A percentile compares a stretch with the other conserved stretches of the same genome.
Conservation (phyloP, 53 echinoderm and acorn worm species). For the Hippasteria phrygiana region DNA sequence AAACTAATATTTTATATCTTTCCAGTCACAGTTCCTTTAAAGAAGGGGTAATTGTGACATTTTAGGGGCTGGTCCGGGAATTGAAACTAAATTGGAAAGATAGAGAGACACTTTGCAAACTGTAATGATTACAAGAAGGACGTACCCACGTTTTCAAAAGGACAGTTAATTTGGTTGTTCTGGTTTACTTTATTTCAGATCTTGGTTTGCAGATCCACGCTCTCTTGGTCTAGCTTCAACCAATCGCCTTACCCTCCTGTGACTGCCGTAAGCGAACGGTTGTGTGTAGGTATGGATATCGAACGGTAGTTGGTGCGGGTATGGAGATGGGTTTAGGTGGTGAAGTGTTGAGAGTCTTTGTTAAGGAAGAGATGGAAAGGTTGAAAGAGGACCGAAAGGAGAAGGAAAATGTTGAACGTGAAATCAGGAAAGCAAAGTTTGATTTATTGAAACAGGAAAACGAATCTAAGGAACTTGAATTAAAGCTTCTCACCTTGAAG, state of each 20-base stretch:
- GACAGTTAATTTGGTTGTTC: background rate
- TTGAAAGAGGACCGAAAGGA: background rate
- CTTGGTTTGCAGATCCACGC: background rate
- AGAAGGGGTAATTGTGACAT: no score
- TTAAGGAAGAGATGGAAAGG: background rate
- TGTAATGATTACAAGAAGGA: background rate
- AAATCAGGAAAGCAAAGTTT: background rate
- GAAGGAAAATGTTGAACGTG: background rate
- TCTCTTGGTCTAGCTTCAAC: background rate
- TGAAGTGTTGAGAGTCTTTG: background rate
- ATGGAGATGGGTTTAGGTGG: background rate
- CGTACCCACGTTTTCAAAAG: background rate
- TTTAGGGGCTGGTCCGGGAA: conserved; percentile 33
- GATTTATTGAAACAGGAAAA: background rate
- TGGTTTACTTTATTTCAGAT: background rate
- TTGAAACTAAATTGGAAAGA: background rate
- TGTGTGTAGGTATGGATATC: background rate
- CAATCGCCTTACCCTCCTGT: background rate
- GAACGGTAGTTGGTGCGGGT: background rate
- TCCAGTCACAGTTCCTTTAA: no score
- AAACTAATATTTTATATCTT: no score
- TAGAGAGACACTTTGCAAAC: background rate
- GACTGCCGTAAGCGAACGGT: background rate
- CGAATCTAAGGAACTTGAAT: background rate
- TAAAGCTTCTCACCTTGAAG: background rate